Percentiles rank a stretch among this genome's conserved stretches.
Evolutionary conservation across 2,888 invertebrate genomes (phyloP).

Genomic region (Steromphala cineraria): DNA sequence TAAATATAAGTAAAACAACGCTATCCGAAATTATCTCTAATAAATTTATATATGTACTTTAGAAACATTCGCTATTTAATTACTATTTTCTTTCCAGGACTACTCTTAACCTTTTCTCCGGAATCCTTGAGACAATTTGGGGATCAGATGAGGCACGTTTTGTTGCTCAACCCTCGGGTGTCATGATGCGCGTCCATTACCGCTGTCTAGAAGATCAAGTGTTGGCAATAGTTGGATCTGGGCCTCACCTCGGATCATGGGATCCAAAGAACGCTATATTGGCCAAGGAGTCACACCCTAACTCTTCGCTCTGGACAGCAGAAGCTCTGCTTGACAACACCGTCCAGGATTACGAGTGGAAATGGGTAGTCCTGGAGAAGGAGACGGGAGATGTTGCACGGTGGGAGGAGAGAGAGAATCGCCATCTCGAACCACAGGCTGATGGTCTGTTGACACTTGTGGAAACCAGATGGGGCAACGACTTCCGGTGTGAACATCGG

Average conservation of each 20-base stretch:
- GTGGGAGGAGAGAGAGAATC: background rate
- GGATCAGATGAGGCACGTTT: background rate
- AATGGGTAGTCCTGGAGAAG: background rate
- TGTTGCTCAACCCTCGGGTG: background rate
- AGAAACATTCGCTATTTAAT: too few species aligned
- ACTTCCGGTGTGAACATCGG: background rate
- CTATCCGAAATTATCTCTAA: too few species aligned
- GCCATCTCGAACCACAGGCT: background rate
- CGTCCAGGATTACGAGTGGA: background rate
- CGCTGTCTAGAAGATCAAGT: background rate
- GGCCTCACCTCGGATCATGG: background rate
- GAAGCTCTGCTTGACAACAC: background rate
- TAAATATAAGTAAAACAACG: too few species aligned
- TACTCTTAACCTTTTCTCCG: background rate
- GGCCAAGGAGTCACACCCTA: background rate
- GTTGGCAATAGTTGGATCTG: background rate
- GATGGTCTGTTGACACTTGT: background rate
- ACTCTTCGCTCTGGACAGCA: background rate
- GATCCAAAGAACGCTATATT: background rate
- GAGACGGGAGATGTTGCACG: background rate
- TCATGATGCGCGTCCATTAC: background rate
- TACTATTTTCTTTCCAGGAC: too few species aligned
- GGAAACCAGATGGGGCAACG: background rate
- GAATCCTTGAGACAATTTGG: background rate
- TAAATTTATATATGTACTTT: too few species aligned